Conservation (phyloP, 2,888 invertebrate species). For the Eupelmus urozonus region DNA sequence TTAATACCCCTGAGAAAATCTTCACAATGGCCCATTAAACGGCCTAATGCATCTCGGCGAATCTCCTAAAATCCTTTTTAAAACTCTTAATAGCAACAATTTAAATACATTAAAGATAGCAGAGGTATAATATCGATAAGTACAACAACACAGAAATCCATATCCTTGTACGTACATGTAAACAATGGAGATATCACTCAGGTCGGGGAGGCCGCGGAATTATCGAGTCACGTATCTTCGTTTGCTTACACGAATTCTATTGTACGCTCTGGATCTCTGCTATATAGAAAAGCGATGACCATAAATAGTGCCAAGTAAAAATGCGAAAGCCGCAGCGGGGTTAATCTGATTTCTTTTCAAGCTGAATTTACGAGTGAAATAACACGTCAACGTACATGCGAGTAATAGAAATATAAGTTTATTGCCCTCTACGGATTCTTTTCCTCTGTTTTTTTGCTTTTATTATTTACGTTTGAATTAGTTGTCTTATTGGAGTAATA, state of each 20-base stretch:
- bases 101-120: not conserved
- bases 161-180: not conserved
- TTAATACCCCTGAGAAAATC: too few species aligned
- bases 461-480: not conserved
- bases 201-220: not conserved
- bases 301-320: constrained; percentile 8
- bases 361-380: constrained; percentile 4
- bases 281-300: constrained; percentile 6
- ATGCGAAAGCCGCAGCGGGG: not conserved
- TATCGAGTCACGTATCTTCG: constrained; percentile 15
- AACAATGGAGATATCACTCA: constrained; percentile 27
- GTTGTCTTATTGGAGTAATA: too few species aligned
- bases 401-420: not conserved
- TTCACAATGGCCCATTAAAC: too few species aligned
- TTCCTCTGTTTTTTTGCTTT: not conserved
- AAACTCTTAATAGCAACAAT: not conserved
- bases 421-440: not conserved
- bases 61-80: not conserved
- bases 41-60: too few species aligned
- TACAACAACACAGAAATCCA: not conserved
- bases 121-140: not conserved
- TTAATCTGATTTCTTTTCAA: constrained; percentile 9
- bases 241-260: not conserved
- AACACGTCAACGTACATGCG: not conserved
- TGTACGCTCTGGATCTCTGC: not conserved